These are phyloP conservation scores for Lycophotia porphyrea DNA, from an alignment of 2,888 invertebrate species.

Conservation along the genomic window DNA sequence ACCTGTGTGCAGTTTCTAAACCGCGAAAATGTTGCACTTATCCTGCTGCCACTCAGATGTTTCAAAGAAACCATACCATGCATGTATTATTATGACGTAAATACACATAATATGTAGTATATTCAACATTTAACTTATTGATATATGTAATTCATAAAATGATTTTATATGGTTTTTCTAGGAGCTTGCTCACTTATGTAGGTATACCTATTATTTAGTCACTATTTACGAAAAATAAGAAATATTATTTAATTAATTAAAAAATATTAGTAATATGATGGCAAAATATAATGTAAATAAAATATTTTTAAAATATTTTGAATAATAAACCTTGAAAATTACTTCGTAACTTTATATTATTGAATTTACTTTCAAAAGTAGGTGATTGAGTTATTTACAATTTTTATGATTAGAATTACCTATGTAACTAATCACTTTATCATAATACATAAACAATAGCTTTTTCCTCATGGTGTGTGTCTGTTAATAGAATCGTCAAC, in stretches of 20 bases:
- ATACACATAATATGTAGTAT: not conserved
- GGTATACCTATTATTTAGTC: not conserved
- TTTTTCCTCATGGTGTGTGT: constrained; percentile 20
- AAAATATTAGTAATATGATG: not conserved
- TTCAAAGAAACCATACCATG: constrained; percentile 29
- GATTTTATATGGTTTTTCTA: constrained; percentile 3
- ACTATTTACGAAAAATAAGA: not conserved
- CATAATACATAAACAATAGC: not conserved
- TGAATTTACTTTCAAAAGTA: not conserved
- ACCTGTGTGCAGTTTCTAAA: constrained; percentile 14
- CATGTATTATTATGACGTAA: constrained; percentile 6
- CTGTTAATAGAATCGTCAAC: not conserved
- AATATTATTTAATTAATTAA: not conserved
- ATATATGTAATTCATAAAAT: not conserved
- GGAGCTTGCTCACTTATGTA: not conserved
- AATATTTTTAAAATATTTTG: not conserved
- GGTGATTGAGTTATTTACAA: not conserved
- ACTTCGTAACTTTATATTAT: not conserved
- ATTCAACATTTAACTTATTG: constrained; percentile 1
- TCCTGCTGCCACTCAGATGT: constrained; percentile 25
- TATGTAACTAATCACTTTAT: not conserved
- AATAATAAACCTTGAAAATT: not conserved
- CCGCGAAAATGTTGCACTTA: constrained; percentile 5
- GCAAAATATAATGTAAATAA: not conserved
- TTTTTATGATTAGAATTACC: not conserved